A percentile compares a stretch with the other conserved stretches of the same genome.
Conservation (phyloP, 2,113 vertebrate genomes). For the Caracal caracal region DNA sequence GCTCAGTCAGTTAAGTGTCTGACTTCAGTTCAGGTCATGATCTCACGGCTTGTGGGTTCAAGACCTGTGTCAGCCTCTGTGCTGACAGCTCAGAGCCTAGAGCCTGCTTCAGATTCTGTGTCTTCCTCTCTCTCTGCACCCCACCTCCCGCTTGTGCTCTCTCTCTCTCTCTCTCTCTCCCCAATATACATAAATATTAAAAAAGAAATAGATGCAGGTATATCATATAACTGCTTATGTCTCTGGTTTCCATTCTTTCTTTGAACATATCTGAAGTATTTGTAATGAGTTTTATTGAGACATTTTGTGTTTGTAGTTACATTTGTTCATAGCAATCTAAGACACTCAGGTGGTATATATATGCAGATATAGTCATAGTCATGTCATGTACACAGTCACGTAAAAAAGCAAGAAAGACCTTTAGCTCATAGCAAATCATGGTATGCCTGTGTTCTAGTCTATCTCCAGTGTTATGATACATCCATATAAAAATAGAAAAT, state of each 20-base stretch:
- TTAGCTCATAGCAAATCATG: not conserved
- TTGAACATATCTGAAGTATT: not conserved
- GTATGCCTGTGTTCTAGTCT: not conserved
- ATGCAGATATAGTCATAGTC: not conserved
- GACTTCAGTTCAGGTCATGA: too few species aligned
- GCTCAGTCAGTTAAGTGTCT: too few species aligned
- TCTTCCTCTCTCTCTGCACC: too few species aligned
- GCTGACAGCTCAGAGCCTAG: too few species aligned
- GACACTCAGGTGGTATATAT: not conserved
- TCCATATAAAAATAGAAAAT: constrained; percentile 9
- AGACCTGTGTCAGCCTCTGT: too few species aligned
- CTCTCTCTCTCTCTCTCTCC: too few species aligned
- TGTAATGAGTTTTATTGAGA: not conserved
- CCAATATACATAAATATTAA: too few species aligned
- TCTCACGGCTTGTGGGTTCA: too few species aligned
- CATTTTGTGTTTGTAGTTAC: not conserved
- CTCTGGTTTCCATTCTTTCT: not conserved
- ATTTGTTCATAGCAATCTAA: not conserved
- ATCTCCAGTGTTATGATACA: not conserved
- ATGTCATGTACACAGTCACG: not conserved
- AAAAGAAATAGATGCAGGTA: not conserved
- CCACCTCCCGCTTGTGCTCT: too few species aligned
- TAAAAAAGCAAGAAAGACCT: not conserved
- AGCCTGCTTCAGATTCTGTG: too few species aligned
- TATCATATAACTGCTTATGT: not conserved